A percentile compares a stretch with the other conserved stretches of the same genome.
Conservation (phyloP, 2,797 vertebrate species). For the Uromys caudimaculatus region DNA sequence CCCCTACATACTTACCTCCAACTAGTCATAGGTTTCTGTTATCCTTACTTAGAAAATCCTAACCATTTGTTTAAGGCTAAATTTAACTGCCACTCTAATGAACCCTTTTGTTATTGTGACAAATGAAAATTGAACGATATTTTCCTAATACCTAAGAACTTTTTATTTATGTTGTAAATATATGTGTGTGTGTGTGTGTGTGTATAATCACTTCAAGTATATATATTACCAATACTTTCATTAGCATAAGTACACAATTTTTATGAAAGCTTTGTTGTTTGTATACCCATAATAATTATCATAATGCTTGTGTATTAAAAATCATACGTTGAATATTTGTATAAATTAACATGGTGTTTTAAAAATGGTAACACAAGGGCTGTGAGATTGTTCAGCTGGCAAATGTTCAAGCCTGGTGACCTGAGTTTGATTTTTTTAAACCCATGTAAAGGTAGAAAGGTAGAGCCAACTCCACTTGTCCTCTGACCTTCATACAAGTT, state of each 20-base stretch:
- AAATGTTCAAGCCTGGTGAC: not conserved
- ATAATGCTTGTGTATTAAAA: not conserved
- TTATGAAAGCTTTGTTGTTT: constrained; percentile 34
- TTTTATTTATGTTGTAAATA: not conserved
- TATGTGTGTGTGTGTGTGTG: not conserved
- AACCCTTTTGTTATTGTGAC: constrained; percentile 39
- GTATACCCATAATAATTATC: not conserved
- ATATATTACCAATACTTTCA: not conserved
- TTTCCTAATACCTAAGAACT: not conserved
- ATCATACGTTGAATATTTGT: constrained; percentile 17
- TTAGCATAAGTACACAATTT: constrained; percentile 29
- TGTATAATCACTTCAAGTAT: not conserved
- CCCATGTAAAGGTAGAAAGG: not conserved
- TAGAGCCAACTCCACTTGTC: not conserved
- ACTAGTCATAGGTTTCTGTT: not conserved
- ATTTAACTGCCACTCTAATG: not conserved
- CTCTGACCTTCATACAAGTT: not conserved
- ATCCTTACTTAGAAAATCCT: constrained; percentile 5
- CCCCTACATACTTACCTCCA: not conserved
- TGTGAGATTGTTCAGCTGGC: not conserved
- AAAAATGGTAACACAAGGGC: constrained; percentile 11
- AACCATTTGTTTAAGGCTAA: constrained; percentile 28
- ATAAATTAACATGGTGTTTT: constrained; percentile 37
- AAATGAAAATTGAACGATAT: constrained; percentile 45
- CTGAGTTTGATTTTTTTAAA: not conserved